Evolutionary conservation across 2,888 invertebrate genomes (phyloP), one percentile per base, ranked within the genome.

Genomic region (Drosophila longiperda): DNA sequence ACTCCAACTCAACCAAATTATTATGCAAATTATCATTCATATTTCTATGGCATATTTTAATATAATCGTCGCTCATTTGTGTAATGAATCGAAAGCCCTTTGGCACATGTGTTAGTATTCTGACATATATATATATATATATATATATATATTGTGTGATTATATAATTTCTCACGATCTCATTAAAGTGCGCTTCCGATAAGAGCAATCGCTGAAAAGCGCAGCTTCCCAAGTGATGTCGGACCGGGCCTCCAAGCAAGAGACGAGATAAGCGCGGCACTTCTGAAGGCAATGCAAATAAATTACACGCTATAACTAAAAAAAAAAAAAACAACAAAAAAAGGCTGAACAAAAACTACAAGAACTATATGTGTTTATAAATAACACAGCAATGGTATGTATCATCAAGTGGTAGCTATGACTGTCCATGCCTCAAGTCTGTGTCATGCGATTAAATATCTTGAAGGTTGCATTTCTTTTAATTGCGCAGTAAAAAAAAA

Each of bases 401-500:
- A 72, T 74, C 81, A 63, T 77, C 83, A 82, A 75, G 65, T 36
- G 52, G 55, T 54, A 54, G 57, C 42, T 52, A 60, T 77, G 64
- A 64, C 45, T 23, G 50, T 72, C 26, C 68, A 48, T 26, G 67
- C 59, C 61, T 32, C 8, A 40, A 66, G 53, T 60, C 63, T 75
- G 72, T 79, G 76, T 88, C 75, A 80, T 75, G 72, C 87, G 89
- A 87, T 89, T 85, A 66, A 83, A 67, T 89, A 80, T 87, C 85
- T 75, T 75, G 71, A 70, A 80, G 72, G 76, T 88, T 85, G 40
- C 80, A 73, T 80, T 87, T 87, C 71, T 78, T 87, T 80, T 71
- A 88, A 86, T 78, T 86, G 90, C 86, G 84, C 84, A 84, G 87
- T 89, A 75, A 64, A 72, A 72, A 45, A 48, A 20, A 15, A 40